A percentile compares a stretch with the other conserved stretches of the same genome.
Evolutionary conservation across 2,797 vertebrate genomes (phyloP).

Genomic region (Scyliorhinus canicula): DNA sequence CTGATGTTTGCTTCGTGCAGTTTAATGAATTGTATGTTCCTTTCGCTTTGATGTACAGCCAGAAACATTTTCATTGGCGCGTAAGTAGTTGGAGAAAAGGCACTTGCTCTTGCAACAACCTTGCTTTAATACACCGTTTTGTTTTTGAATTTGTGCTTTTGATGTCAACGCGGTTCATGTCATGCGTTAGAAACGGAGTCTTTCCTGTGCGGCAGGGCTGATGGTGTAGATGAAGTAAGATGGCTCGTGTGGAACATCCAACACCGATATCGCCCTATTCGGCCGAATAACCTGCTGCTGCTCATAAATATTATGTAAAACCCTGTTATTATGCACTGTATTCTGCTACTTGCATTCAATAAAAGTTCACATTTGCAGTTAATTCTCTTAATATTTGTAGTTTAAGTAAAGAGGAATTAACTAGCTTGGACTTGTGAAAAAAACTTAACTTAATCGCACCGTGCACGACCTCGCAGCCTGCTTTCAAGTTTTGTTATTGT

Average conservation of each 20-base stretch:
- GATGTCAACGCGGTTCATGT: background rate
- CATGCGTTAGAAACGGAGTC: background rate
- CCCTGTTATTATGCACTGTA: background rate
- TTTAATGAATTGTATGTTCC: background rate
- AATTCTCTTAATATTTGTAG: background rate
- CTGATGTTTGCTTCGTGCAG: background rate
- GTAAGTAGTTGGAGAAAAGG: background rate
- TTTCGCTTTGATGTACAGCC: background rate
- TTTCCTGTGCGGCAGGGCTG: background rate
- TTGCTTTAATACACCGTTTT: background rate
- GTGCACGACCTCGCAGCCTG: background rate
- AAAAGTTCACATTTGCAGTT: background rate
- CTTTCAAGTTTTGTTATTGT: background rate
- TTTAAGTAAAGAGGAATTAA: background rate
- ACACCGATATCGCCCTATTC: background rate
- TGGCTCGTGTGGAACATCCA: background rate
- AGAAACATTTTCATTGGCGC: background rate
- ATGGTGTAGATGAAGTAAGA: background rate
- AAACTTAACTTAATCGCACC: background rate
- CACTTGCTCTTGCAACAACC: background rate
- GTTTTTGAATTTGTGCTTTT: background rate
- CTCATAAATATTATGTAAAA: background rate
- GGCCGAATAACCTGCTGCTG: too few species aligned
- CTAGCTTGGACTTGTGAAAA: background rate
- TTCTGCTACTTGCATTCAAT: background rate